Conservation (phyloP, 2,888 invertebrate species). For the Ceraclea dissimilis region DNA sequence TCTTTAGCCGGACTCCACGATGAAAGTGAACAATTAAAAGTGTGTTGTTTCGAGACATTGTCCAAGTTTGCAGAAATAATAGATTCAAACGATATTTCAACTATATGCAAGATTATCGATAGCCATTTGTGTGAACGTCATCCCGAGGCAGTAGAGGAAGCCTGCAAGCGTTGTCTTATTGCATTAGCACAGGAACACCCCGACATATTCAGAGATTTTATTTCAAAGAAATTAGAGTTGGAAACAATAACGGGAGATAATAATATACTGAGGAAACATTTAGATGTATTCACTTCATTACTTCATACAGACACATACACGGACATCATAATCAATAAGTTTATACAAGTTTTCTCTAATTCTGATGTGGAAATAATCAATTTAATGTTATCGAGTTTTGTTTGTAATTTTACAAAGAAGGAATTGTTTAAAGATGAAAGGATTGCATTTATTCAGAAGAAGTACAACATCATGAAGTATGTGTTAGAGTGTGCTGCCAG, state of each 20-base stretch:
- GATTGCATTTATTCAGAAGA: conserved; percentile 40
- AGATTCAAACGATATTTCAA: conserved; percentile 39
- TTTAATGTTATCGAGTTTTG: conserved; percentile 22
- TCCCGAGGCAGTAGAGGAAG: conserved; percentile 38
- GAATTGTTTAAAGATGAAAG: conserved; percentile 36
- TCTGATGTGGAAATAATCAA: conserved; percentile 27
- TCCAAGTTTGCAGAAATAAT: conserved; percentile 42
- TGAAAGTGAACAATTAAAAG: conserved; percentile 39
- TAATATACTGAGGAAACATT: conserved; percentile 34
- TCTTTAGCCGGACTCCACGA: conserved; percentile 47
- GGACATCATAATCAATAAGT: conserved; percentile 40
- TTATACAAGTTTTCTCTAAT: conserved; percentile 20
- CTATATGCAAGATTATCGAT: conserved; percentile 47
- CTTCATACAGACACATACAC: conserved; percentile 45
- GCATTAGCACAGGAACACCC: conserved; percentile 47
- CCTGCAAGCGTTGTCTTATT: conserved; percentile 46
- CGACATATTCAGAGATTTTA: conserved; percentile 44
- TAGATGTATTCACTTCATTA: conserved; percentile 42
- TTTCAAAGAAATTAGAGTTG: conserved; percentile 42
- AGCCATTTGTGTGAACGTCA: conserved; percentile 41
- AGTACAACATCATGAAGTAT: conserved; percentile 39
- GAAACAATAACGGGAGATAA: conserved; percentile 35
- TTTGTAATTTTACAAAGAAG: conserved; percentile 33
- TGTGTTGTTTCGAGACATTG: conserved; percentile 47
- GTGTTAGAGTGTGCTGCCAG: conserved; percentile 37